phyloP scores from a whole-genome alignment of 2,113 vertebrate genomes.

The Illadopsis cleaveri region DNA sequence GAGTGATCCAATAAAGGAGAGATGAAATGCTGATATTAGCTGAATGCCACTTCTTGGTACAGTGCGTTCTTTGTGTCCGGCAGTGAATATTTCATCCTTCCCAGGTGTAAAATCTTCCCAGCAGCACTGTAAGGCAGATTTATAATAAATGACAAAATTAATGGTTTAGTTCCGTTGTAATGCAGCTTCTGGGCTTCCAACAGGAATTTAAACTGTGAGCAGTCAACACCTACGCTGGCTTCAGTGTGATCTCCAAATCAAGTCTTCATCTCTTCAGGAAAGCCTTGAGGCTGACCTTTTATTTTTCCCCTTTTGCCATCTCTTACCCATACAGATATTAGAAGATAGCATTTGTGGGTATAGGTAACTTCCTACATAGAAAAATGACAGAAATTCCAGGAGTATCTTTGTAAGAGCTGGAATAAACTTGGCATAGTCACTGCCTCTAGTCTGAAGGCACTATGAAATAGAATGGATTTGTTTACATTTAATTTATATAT shows the following conservation, averaged over 20 bases:
- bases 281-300: background rate
- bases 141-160: conserved; percentile 28
- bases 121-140: background rate
- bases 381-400: background rate
- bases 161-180: background rate
- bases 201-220: background rate
- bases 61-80: conserved; percentile 4
- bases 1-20: conserved; percentile 27
- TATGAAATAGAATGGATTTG: background rate
- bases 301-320: accelerated
- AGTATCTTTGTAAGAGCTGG: background rate
- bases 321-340: background rate
- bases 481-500: background rate
- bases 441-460: background rate
- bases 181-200: background rate
- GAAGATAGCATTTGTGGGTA: background rate
- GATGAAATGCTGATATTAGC: conserved; percentile 36
- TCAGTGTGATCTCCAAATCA: background rate
- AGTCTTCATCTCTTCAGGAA: background rate
- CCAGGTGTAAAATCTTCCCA: conserved; percentile 50
- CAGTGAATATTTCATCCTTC: conserved; percentile 41
- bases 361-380: background rate
- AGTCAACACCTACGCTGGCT: background rate
- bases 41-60: conserved; percentile 23
- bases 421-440: background rate